phyloP scores from a whole-genome alignment of 2,797 vertebrate species.

The Halcyon chelicuti region DNA sequence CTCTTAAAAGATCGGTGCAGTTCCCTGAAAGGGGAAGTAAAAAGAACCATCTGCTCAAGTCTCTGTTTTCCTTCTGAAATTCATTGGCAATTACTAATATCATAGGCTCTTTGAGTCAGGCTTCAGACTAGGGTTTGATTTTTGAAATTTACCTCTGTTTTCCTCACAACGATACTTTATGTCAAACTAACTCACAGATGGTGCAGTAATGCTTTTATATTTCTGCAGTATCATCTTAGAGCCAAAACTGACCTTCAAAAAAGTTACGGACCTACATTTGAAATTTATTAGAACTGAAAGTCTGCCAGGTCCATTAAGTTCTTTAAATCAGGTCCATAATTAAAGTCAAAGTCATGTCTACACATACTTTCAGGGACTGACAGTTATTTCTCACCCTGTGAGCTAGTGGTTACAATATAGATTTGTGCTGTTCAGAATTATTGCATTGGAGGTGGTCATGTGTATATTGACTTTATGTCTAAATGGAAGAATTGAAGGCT shows the following conservation, averaged over 20 bases:
- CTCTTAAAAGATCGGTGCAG: neutral
- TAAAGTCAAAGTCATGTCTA: slow-evolving; percentile 30
- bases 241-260: neutral
- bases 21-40: neutral
- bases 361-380: neutral
- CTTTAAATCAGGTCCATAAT: slow-evolving; percentile 37
- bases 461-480: slow-evolving; percentile 63
- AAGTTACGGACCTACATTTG: neutral
- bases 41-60: neutral
- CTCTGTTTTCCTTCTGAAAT: neutral
- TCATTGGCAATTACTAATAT: neutral
- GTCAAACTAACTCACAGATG: slow-evolving; percentile 20
- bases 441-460: slow-evolving; percentile 34
- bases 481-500: slow-evolving; percentile 38
- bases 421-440: slow-evolving; percentile 44
- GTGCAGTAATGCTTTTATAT: slow-evolving; percentile 5
- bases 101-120: neutral
- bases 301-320: slow-evolving; percentile 32
- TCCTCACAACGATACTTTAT: neutral
- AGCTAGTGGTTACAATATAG: slow-evolving; percentile 16
- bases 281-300: slow-evolving; percentile 25
- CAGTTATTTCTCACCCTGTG: neutral
- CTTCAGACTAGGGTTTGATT: neutral
- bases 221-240: neutral
- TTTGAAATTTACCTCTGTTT: neutral